Evolutionary conservation across 1,140 invertebrate genomes (phyloP).

Genomic region (Cotesia typhae): DNA sequence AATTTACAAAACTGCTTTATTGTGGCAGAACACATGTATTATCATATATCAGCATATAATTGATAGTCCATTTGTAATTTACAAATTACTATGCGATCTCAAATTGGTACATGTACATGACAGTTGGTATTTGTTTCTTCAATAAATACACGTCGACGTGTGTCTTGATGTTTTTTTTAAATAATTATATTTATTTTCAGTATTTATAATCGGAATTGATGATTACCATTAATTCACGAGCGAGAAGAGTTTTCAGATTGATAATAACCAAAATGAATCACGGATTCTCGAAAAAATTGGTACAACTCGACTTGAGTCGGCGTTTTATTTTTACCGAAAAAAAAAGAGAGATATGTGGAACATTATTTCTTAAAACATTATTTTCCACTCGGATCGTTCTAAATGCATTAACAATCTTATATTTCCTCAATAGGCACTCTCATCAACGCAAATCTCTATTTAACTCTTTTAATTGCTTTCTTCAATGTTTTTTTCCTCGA

Average conservation of each 20-base stretch:
- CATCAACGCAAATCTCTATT: conserved; percentile 26
- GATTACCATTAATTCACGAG: not conserved
- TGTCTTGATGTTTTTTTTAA: not conserved
- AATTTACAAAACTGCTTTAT: conserved; percentile 62
- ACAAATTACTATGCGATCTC: conserved; percentile 57
- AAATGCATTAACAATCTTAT: conserved; percentile 26
- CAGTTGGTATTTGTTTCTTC: conserved; percentile 18
- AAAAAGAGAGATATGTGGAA: conserved; percentile 54
- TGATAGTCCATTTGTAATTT: conserved; percentile 59
- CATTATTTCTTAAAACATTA: conserved; percentile 40
- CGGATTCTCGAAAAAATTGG: not conserved
- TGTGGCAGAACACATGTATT: conserved; percentile 64
- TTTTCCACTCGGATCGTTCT: conserved; percentile 31
- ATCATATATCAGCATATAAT: conserved; percentile 63
- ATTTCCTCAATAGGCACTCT: conserved; percentile 34
- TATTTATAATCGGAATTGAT: not conserved
- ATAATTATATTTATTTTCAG: not conserved
- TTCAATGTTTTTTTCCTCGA: conserved; percentile 6
- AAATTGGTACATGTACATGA: conserved; percentile 38
- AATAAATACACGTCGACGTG: conserved; percentile 7
- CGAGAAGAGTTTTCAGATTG: conserved; percentile 10
- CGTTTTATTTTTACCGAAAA: conserved; percentile 35
- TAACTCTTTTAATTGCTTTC: not conserved
- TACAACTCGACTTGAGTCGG: conserved; percentile 10
- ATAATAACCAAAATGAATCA: not conserved